Percentiles rank a stretch among this genome's conserved stretches.
phyloP scores from a whole-genome alignment of 2,113 vertebrate genomes.

The Andinoacara biseriatus region DNA sequence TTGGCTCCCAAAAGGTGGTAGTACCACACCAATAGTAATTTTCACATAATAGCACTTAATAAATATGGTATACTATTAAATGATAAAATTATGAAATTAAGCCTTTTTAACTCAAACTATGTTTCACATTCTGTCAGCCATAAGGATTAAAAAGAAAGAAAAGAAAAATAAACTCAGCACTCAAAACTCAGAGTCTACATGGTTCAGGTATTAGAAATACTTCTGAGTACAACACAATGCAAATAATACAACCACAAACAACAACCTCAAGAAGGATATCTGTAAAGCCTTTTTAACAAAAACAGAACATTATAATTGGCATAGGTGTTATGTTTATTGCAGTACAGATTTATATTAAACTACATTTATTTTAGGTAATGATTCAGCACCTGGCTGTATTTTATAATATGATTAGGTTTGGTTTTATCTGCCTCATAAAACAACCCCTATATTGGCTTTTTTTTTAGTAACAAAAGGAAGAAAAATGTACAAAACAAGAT shows the following conservation, averaged over 20 bases:
- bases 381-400: not conserved
- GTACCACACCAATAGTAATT: slow-evolving; percentile 5
- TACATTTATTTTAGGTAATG: not conserved
- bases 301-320: too few relatives aligned
- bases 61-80: not conserved
- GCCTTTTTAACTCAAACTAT: not conserved
- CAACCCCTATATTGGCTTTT: not conserved
- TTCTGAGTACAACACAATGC: too few relatives aligned
- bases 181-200: not conserved
- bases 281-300: too few relatives aligned
- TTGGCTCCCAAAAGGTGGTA: not conserved
- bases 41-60: not conserved
- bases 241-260: too few relatives aligned
- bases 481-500: not conserved
- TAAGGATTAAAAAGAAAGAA: not conserved
- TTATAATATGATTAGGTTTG: not conserved
- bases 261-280: too few relatives aligned
- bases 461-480: not conserved
- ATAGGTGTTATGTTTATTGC: not conserved
- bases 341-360: accelerated
- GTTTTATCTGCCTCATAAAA: not conserved
- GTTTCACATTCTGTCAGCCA: not conserved
- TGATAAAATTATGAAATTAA: not conserved
- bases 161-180: not conserved
- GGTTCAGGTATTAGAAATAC: not conserved